Base-by-base conservation (phyloP, 2,888 invertebrate species). In the Calliopum simillimum region DNA sequence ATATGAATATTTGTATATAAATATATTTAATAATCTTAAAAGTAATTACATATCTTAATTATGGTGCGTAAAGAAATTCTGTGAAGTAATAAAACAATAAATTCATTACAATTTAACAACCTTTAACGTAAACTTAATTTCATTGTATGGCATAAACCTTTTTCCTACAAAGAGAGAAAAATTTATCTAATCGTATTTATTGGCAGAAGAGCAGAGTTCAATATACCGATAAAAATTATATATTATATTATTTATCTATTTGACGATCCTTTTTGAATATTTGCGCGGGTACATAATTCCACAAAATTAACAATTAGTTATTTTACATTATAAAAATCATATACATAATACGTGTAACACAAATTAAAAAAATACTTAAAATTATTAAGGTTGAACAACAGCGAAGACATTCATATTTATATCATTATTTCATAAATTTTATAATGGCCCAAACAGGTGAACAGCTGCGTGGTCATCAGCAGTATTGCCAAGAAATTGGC, bases 401-500 rank as follows among this genome's bases (percentile, higher is more conserved):
- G 83, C 83, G 83, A 82, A 82, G 83, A 83, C 81, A 81, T 77
- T 80, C 78, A 77, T 76, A 64, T 72, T 73, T 51, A 74, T 16
- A 55, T 16, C 56, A 23, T 43, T 8, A 14, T 49, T 44, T 19
- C 55, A 56, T 61, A 53, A 68, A 66, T 69, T 68, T 84, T 84
- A 84, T 80, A 95, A 87, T 49, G 94, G 94, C 56, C 94, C 94
- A 84, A 95, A 95, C 16, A 95, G 88, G 79, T 93, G 91, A 65
- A 92, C 91, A 49, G 93, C 93, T 72, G 90, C 89, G 80, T 91
- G 91, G 77, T 90, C 89, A 70, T 93, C 93, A 76, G 89, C 90
- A 47, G 90, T 90, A 84, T 94, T 93, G 25, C 94, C 93, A 72
- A 94, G 88, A 87, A 93, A 94, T 84, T 93, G 91, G 0, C 94